Base-by-base conservation (phyloP, 2,113 vertebrate genomes). In the Stictonetta naevosa region DNA sequence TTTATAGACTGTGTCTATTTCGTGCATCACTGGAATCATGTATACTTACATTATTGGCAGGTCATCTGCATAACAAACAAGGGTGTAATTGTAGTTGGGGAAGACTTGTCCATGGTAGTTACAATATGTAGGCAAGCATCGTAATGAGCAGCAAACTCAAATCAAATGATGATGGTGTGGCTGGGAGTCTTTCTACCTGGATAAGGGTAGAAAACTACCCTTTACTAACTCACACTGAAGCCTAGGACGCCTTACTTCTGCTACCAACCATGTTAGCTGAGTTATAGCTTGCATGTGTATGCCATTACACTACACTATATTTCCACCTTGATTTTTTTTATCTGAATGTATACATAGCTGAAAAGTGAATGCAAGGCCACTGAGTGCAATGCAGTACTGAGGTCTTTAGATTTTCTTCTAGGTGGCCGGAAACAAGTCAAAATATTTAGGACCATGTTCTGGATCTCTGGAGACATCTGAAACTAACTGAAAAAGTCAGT, bases 261-360 rank as follows among this genome's bases (percentile, higher is more conserved):
- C 44, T 83, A 1, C 34, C 29, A 15, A 25, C 17, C 13, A 7
- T n/a, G 2, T 46, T 50, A 60, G 53, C 11, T 14, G 34, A 25
- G 38, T 55, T 67, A 21, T 1, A 58, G 23, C n/a, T 72, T 89
- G 63, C 28, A 34, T 40, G 55, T 12, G 15, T 29, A 18, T 19
- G 8, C 28, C 10, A 3, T 14, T 23, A 20, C 48, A 0, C 56
- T 23, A 20, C 48, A 0, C 56, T 87, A 25, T n/a, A 8, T 42
- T 82, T 29, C 74, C n/a, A 46, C 62, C 58, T 84, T 21, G 22
- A 19, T 48, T 48, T 10, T 64, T 94, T 77, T 42, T 67, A 1
- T 50, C 38, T 84, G 52, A 38, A 26, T 5, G 2, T 38, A 11
- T 2, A 12, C 0, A 0, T 2, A 11, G 16, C 1, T 87, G 53